A percentile compares a stretch with the other conserved stretches of the same genome.
Evolutionary conservation across 2,888 invertebrate species (phyloP).

Genomic region (Drosophila borborema): DNA sequence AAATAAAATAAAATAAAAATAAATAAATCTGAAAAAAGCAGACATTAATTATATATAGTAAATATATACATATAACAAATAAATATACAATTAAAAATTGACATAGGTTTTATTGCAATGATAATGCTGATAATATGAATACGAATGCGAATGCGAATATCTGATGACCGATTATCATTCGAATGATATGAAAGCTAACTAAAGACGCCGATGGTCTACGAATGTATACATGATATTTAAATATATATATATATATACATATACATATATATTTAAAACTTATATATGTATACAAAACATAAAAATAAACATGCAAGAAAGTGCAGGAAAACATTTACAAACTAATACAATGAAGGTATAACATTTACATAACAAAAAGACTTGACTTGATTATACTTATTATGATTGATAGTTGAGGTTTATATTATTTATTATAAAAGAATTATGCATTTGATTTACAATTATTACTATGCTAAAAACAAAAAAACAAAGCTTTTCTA

Average conservation of each 20-base stretch:
- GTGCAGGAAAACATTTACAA: slow-evolving; percentile 67
- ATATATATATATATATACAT: slow-evolving; percentile 16
- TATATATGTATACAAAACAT: slow-evolving; percentile 47
- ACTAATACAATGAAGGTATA: slow-evolving; percentile 66
- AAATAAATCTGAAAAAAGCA: slow-evolving; percentile 30
- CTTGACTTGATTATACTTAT: slow-evolving; percentile 74
- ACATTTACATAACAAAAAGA: slow-evolving; percentile 78
- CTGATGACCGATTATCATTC: slow-evolving; percentile 40
- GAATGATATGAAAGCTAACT: slow-evolving; percentile 44
- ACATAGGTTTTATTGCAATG: slow-evolving; percentile 76
- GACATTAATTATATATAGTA: slow-evolving; percentile 63
- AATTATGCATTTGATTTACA: slow-evolving; percentile 39
- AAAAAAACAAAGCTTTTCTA: slow-evolving; percentile 9
- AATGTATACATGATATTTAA: slow-evolving; percentile 47
- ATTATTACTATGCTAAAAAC: slow-evolving; percentile 23
- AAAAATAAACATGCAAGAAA: slow-evolving; percentile 22
- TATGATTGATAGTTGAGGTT: slow-evolving; percentile 56
- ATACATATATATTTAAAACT: slow-evolving; percentile 37
- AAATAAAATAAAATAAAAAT: slow-evolving; percentile 9
- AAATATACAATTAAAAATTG: slow-evolving; percentile 73
- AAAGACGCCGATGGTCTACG: slow-evolving; percentile 48
- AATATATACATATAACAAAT: slow-evolving; percentile 73
- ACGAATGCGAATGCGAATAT: slow-evolving; percentile 48
- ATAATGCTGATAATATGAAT: slow-evolving; percentile 61
- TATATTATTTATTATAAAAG: slow-evolving; percentile 29